Evolutionary conservation across 1,140 invertebrate species (phyloP), one percentile per base, ranked within the genome.

Genomic region (Charaxes varanes): DNA sequence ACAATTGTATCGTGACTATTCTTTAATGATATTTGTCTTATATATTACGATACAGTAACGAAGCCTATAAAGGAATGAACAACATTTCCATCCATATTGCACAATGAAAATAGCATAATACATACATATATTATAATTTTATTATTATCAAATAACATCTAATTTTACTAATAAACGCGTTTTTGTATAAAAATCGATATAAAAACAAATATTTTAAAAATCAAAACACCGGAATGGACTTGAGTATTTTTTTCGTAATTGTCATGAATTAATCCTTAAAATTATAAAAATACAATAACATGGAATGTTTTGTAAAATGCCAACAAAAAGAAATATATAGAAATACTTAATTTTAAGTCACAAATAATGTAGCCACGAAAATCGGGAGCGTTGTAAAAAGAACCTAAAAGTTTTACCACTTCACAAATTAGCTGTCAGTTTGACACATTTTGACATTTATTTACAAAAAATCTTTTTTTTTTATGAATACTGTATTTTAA

Each of bases 31-130:
- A 31, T 54, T 68, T 61, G 57, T 48, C 62, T 70, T 79, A 72
- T 67, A 72, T 41, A 58, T 57, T 74, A 80, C 48, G 62, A 70
- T 72, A 72, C 41, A 58, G 55, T 67, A 77, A 78, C 65, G 63
- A 78, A 82, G 78, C 72, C 55, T 63, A 57, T 58, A 58, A 57
- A 46, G 53, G 64, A 66, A 62, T 63, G 34, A 67, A 62, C 52
- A 62, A 65, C 45, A 28, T 61, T 55, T 62, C 61, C 55, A 66
- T 54, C 62, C 59, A 58, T 82, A 82, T 82, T 82, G 78, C 78
- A 82, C 78, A 67, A 66, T 60, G 28, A 65, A 44, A 61, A 56
- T 63, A 73, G 54, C 64, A 68, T 80, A 70, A 73, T n/a, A n/a
- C n/a, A n/a, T n/a, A n/a, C n/a, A n/a, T n/a, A 74, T 71, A 71